phyloP scores from a whole-genome alignment of 2,113 vertebrate genomes.

The Labeo catla region DNA sequence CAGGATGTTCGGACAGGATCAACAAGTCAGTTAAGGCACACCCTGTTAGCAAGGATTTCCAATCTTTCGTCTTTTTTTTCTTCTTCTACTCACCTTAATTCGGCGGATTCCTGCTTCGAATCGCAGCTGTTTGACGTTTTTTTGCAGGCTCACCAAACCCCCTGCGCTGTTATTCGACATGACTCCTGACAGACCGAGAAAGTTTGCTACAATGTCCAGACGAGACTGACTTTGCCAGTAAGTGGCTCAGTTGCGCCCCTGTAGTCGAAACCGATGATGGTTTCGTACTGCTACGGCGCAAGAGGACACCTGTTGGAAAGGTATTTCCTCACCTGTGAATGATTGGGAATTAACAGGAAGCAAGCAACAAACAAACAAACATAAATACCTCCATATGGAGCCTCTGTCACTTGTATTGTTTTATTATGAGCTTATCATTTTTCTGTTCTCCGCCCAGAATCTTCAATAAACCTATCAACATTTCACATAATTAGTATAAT shows the following conservation, averaged over 20 bases:
- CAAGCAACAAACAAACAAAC: neutral
- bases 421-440: neutral
- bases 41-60: slow-evolving; percentile 27
- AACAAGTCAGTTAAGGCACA: slow-evolving; percentile 51
- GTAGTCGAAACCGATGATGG: neutral
- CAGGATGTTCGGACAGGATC: slow-evolving; percentile 9
- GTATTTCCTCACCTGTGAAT: neutral
- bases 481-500: neutral
- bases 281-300: neutral
- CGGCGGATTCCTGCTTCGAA: slow-evolving; percentile 56
- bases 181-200: slow-evolving; percentile 33
- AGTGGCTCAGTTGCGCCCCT: slow-evolving; percentile 21
- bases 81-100: slow-evolving; percentile 57
- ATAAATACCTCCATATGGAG: neutral
- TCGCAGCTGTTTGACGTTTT: slow-evolving; percentile 62
- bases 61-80: neutral
- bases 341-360: neutral
- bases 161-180: slow-evolving; percentile 62
- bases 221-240: neutral
- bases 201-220: neutral
- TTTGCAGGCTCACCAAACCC: slow-evolving; percentile 51
- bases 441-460: neutral
- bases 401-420: neutral
- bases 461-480: neutral
- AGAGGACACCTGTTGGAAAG: neutral